Percentiles rank a stretch among this genome's conserved stretches.
phyloP scores from a whole-genome alignment of 2,888 invertebrate species.

The Oasisia sp. region DNA sequence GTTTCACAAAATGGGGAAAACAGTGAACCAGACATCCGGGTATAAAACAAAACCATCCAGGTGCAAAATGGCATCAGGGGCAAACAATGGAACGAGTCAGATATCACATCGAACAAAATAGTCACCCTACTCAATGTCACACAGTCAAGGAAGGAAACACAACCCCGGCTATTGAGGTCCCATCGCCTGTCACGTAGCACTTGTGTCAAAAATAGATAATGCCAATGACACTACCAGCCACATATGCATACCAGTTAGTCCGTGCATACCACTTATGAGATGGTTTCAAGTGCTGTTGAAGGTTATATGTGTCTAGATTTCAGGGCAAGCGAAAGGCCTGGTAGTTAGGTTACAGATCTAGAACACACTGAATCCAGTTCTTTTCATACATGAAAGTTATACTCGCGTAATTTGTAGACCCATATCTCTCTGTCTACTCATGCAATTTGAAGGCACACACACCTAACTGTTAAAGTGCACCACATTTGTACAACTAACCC shows the following conservation, averaged over 20 bases:
- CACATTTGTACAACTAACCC: not conserved
- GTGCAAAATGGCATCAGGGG: not conserved
- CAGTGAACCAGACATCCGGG: not conserved
- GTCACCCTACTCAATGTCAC: not conserved
- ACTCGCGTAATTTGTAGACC: not conserved
- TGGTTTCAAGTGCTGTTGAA: not conserved
- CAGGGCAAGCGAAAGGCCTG: not conserved
- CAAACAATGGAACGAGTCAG: not conserved
- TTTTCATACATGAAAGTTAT: not conserved
- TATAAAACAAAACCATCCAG: not conserved
- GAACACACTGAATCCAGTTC: too few relatives aligned
- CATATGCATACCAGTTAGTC: not conserved
- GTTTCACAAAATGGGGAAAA: not conserved
- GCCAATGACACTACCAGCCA: not conserved
- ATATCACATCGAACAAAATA: not conserved
- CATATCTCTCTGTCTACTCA: too few relatives aligned
- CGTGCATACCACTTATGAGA: not conserved
- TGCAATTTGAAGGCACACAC: not conserved
- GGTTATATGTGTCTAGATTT: not conserved
- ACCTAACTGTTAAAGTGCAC: not conserved
- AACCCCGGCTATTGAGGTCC: not conserved
- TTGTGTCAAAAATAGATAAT: not conserved
- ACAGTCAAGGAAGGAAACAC: not conserved
- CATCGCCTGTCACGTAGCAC: not conserved
- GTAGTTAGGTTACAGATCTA: not conserved